Percentiles rank a stretch among this genome's conserved stretches.
phyloP scores from a whole-genome alignment of 2,888 invertebrate species.

The Nemotelus nigrinus region DNA sequence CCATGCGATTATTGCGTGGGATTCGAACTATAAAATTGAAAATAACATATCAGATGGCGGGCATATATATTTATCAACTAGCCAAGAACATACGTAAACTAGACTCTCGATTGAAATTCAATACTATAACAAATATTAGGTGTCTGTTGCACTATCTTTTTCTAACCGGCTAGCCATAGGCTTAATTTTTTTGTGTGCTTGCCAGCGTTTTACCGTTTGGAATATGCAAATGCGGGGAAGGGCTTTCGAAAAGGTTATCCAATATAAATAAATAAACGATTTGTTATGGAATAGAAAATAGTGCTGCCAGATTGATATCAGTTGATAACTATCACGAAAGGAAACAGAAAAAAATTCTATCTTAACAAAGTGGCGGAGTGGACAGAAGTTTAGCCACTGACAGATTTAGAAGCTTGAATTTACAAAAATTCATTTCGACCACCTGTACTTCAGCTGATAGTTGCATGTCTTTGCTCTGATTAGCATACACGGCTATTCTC shows the following conservation, averaged over 20 bases:
- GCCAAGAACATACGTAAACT: not conserved
- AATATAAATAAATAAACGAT: not conserved
- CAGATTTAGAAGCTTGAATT: too few relatives aligned
- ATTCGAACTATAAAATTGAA: conserved; percentile 34
- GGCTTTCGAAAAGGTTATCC: not conserved
- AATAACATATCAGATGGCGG: conserved; percentile 18
- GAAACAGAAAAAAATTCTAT: not conserved
- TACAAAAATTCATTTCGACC: not conserved
- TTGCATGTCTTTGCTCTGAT: not conserved
- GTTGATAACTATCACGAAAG: not conserved
- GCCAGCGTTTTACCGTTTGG: not conserved
- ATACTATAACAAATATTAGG: conserved; percentile 31
- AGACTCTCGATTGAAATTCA: conserved; percentile 31
- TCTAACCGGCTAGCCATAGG: not conserved
- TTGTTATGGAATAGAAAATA: not conserved
- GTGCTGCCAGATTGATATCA: not conserved
- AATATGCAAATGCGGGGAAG: not conserved
- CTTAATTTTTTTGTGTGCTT: too few relatives aligned
- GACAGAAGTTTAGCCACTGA: too few relatives aligned
- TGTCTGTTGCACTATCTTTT: not conserved
- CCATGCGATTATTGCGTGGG: conserved; percentile 34
- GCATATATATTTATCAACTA: conserved; percentile 15
- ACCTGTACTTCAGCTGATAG: not conserved
- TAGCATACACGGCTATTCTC: not conserved
- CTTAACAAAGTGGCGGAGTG: too few relatives aligned